Evolutionary conservation across 2,113 vertebrate species (phyloP).

Genomic region (Gnathonemus longibarbis): DNA sequence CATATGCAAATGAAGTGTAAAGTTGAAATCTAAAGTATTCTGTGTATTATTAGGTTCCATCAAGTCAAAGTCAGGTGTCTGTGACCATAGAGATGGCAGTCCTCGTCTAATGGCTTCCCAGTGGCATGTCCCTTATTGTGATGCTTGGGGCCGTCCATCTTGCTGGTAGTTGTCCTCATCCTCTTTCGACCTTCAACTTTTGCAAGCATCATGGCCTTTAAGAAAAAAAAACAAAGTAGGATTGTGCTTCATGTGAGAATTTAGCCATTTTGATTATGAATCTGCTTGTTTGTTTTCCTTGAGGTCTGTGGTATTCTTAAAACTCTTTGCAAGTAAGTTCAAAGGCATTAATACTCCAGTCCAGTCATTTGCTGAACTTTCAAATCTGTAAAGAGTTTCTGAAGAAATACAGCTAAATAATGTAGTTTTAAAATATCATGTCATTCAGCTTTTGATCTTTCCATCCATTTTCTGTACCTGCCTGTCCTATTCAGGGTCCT

Average conservation of each 20-base stretch:
- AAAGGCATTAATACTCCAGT: neutral
- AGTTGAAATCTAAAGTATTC: neutral
- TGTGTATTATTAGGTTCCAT: neutral
- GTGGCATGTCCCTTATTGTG: neutral
- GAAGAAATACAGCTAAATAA: neutral
- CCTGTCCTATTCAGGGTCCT: neutral
- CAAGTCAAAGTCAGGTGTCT: neutral
- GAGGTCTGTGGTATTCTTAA: neutral
- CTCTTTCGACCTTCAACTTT: neutral
- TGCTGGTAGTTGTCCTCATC: neutral
- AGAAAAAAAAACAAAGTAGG: neutral
- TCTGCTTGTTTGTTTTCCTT: neutral
- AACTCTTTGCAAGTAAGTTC: neutral
- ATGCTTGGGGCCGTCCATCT: neutral
- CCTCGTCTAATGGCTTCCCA: neutral
- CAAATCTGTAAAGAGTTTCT: neutral
- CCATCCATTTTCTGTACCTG: neutral
- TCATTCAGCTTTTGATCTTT: neutral
- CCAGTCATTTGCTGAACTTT: neutral
- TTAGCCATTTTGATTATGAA: neutral
- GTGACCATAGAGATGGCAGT: neutral
- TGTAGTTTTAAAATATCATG: neutral
- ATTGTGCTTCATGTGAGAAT: neutral
- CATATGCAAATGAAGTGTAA: neutral
- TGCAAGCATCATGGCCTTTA: neutral